Base-by-base conservation (phyloP, 2,113 vertebrate species). In the Xyliphius kryptos region DNA sequence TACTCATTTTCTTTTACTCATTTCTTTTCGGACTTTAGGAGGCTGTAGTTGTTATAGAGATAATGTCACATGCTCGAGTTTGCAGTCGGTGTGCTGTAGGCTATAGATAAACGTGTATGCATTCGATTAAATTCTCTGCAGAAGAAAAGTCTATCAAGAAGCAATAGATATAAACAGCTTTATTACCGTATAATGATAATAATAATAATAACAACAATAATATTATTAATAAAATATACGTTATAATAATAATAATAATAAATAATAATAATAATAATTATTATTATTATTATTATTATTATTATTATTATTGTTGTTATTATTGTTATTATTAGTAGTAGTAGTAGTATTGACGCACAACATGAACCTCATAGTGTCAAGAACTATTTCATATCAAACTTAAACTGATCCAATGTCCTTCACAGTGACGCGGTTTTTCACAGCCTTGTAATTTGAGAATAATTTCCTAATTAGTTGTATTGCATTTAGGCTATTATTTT, bases 391-490 rank as follows among this genome's bases (percentile, higher is more conserved):
- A 57, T 21, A 55, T 36, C 37, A 54, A 9, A 47, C 56, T 60
- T 15, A 20, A 51, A 36, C 17, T 66, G 20, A 44, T 51, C 15
- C 17, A 22, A 6, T 41, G 38, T 19, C 21, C 14, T 52, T 63
- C 38, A 74, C 76, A 76, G 68, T 43, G 74, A 71, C 73, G 1
- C 70, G 1, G 70, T 74, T 76, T 79, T 85, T 85, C 74, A 71
- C 71, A 63, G 72, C 63, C 56, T 87, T 88, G 91, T 82, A 84
- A 85, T 86, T 87, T 74, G 90, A 86, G 86, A 90, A 86, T 86
- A 81, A 83, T 87, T 74, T 78, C 85, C 79, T 92, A 94, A 97
- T 95, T 93, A 82, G 85, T 84, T 92, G 92, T 87, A 91, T 91
- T 91, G 81, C 87, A 88, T 91, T 92, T 88, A 38, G 14, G 46